Conservation (phyloP, 2,888 invertebrate genomes). For the Drosophila cyrtoloma region DNA sequence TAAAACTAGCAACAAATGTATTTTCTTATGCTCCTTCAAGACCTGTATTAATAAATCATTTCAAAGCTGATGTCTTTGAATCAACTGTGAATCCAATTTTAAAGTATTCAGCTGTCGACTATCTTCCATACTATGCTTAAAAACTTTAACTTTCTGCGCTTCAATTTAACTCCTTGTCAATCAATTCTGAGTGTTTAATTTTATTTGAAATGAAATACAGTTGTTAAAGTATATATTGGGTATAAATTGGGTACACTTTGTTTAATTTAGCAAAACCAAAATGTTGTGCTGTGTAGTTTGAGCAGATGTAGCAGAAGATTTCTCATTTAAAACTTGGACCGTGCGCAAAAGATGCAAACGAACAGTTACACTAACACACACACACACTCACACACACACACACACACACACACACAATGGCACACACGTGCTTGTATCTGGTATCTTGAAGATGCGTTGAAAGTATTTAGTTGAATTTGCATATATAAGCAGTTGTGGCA, state of each 20-base stretch:
- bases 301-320: slow-evolving; percentile 14
- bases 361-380: slow-evolving; percentile 2
- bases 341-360: slow-evolving; percentile 7
- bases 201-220: background rate
- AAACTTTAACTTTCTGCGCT: background rate
- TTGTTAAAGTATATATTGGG: background rate
- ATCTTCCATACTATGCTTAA: background rate
- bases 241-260: background rate
- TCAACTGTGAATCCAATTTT: background rate
- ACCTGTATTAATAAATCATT: background rate
- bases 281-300: background rate
- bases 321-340: slow-evolving; percentile 9
- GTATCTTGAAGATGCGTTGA: slow-evolving; percentile 74
- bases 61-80: background rate
- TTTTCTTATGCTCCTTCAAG: background rate
- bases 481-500: slow-evolving; percentile 80
- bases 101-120: background rate
- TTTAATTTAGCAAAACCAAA: background rate
- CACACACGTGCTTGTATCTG: slow-evolving; percentile 39
- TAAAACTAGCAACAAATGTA: background rate
- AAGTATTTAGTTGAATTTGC: slow-evolving; percentile 79
- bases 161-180: background rate
- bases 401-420: background rate
- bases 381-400: slow-evolving; percentile 4
- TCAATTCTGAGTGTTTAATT: background rate